Percentiles rank a stretch among this genome's conserved stretches.
These are phyloP conservation scores for Pimephales promelas DNA, from an alignment of 2,113 vertebrate genomes.

Conservation along the genomic window DNA sequence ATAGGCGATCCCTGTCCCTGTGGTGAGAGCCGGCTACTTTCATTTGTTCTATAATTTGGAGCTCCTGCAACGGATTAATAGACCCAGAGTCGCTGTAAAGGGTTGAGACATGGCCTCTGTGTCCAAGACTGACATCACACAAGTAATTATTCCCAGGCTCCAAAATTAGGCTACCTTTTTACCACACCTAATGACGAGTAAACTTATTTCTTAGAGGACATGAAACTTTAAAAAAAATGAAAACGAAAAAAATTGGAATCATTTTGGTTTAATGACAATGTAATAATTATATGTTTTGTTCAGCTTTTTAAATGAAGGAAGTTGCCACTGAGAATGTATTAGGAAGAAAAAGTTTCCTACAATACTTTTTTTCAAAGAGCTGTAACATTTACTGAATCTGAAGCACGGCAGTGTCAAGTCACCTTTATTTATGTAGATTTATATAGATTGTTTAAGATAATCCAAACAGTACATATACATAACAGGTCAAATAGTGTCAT, in stretches of 20 bases:
- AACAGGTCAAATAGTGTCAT: too few relatives aligned
- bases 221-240: background rate
- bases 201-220: background rate
- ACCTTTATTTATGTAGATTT: too few relatives aligned
- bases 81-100: background rate
- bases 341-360: background rate
- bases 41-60: slow-evolving; percentile 40
- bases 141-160: slow-evolving; percentile 11
- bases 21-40: slow-evolving; percentile 25
- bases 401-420: too few relatives aligned
- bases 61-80: slow-evolving; percentile 41
- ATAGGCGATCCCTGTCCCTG: slow-evolving; percentile 27
- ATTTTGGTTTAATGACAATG: background rate
- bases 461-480: too few relatives aligned
- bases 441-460: too few relatives aligned
- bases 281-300: background rate
- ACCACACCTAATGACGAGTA: slow-evolving; percentile 3
- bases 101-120: background rate
- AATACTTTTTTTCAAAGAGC: background rate
- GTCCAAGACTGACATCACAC: slow-evolving; percentile 35
- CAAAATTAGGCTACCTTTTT: slow-evolving; percentile 1
- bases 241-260: too few relatives aligned
- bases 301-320: background rate
- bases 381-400: background rate
- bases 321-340: background rate